Conservation (phyloP, 2,888 invertebrate species). For the Thumatha senex region DNA sequence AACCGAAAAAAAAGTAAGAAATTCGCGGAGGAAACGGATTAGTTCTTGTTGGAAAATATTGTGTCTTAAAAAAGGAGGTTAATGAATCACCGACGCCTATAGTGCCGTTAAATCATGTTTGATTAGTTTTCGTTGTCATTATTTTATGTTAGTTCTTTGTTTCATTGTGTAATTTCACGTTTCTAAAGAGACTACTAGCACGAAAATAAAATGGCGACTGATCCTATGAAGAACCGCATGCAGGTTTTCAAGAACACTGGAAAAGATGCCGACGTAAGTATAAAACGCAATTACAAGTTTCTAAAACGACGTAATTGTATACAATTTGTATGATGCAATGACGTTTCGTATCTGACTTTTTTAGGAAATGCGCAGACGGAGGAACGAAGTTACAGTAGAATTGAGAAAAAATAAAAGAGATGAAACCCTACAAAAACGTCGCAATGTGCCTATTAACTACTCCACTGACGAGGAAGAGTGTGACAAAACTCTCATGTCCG, state of each 20-base stretch:
- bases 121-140: conserved; percentile 62
- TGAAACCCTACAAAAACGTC: conserved; percentile 96
- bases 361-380: conserved; percentile 97
- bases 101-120: conserved; percentile 74
- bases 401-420: conserved; percentile 99
- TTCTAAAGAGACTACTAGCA: conserved; percentile 61
- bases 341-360: conserved; percentile 48
- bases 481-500: conserved; percentile 86
- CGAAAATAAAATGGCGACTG: conserved; percentile 89
- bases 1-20: conserved; percentile 49
- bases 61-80: conserved; percentile 59
- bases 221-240: conserved; percentile 92
- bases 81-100: conserved; percentile 67
- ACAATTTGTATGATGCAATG: conserved; percentile 17
- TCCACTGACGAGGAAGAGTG: conserved; percentile 92
- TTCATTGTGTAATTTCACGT: conserved; percentile 72
- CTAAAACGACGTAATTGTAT: conserved; percentile 12
- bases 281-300: conserved; percentile 13
- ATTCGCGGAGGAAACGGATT: conserved; percentile 64
- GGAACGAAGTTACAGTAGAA: conserved; percentile 98
- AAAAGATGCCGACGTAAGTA: conserved; percentile 99
- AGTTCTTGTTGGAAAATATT: conserved; percentile 68
- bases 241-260: conserved; percentile 99
- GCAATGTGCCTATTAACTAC: conserved; percentile 96
- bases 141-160: conserved; percentile 74